Evolutionary conservation across 2,797 vertebrate genomes (phyloP), one percentile per base, ranked within the genome.

Genomic region (Otolemur crassicaudatus): DNA sequence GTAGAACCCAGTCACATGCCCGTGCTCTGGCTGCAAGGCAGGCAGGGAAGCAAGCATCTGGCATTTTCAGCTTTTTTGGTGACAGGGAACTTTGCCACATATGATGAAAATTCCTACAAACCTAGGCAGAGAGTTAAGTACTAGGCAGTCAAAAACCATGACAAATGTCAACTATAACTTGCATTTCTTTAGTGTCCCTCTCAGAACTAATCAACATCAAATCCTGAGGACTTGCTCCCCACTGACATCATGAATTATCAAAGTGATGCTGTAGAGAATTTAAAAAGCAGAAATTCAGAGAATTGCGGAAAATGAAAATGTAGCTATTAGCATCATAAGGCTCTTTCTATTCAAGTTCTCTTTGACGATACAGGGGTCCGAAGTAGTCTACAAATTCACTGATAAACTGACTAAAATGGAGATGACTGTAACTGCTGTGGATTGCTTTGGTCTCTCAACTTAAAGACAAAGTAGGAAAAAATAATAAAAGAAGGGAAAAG

Each of bases 381-480:
- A 73, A 96, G 17, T 27, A 37, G n/a, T 61, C 58, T 61, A 90
- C 56, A 93, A 93, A 61, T 87, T 89, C 58, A 72, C 60, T 92
- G 61, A 96, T 69, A 93, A 90, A 75, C 20, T 87, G 69, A 84
- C 20, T 23, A 91, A 63, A 86, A 87, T 87, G 19, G 73, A 91
- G 43, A 87, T 60, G 77, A 76, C 6, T 86, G 7, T 56, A 34
- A 37, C 23, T 83, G 46, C 16, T 46, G 13, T 58, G 79, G 67
- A 56, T 73, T 95, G 16, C 10, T 91, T 87, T 87, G 31, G 29
- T 91, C 56, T 94, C 72, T 94, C 29, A n/a, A 80, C 29, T 90
- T 94, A 92, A 94, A 95, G 69, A 60, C n/a, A 90, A 95, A 61
- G 22, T 49, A 75, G 20, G 17, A 40, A 76, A 92, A 94, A 67